Percentiles rank a stretch among this genome's conserved stretches.
Conservation (phyloP, 1,140 invertebrate species). For the Microplitis demolitor region DNA sequence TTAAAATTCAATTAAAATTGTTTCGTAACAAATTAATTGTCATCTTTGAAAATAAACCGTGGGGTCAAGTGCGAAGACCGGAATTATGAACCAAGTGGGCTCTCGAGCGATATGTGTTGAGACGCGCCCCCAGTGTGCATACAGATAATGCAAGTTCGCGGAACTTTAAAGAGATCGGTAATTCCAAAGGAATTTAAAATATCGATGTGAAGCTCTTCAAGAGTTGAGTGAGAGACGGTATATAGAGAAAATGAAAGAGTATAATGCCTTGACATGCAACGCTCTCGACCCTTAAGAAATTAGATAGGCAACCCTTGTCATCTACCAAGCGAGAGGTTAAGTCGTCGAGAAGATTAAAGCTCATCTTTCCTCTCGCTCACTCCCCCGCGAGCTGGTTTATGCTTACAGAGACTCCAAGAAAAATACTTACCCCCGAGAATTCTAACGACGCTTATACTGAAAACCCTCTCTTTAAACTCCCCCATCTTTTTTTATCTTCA, state of each 20-base stretch:
- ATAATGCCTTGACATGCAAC: slow-evolving; percentile 24
- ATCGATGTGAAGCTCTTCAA: slow-evolving; percentile 21
- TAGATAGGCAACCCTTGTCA: slow-evolving; percentile 36
- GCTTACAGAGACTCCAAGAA: slow-evolving; percentile 2
- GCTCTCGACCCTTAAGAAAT: slow-evolving; percentile 41
- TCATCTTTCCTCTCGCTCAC: neutral
- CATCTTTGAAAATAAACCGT: too few relatives aligned
- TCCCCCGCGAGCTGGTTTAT: slow-evolving; percentile 20
- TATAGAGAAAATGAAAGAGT: neutral
- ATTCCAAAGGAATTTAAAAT: slow-evolving; percentile 1
- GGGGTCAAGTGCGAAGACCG: too few relatives aligned
- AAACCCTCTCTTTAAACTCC: neutral
- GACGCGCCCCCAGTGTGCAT: too few relatives aligned
- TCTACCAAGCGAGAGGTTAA: slow-evolving; percentile 41
- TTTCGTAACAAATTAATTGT: too few relatives aligned
- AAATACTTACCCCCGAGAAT: slow-evolving; percentile 19
- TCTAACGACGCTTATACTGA: slow-evolving; percentile 16
- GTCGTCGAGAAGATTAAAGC: slow-evolving; percentile 51
- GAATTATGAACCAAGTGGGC: too few relatives aligned
- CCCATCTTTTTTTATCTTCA: neutral
- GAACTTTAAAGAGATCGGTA: neutral
- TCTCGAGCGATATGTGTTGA: too few relatives aligned
- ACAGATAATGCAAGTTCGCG: neutral
- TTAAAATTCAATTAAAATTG: too few relatives aligned
- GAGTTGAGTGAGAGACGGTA: neutral